phyloP scores from a whole-genome alignment of 2,888 invertebrate species.

The Eupithecia insigniata region DNA sequence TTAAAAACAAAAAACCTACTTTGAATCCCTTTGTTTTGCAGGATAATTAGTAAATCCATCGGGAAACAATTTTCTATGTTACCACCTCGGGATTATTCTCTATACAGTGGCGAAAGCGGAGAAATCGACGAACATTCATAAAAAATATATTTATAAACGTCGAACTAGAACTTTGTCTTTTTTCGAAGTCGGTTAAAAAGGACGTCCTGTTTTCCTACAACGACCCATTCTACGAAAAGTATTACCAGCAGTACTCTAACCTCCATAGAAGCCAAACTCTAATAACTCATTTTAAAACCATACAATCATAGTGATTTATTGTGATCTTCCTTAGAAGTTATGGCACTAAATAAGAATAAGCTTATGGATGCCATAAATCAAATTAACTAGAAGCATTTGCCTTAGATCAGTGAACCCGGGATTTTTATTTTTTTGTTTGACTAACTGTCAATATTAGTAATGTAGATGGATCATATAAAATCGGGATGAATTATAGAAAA shows the following conservation, averaged over 20 bases:
- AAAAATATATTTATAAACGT: too few species aligned
- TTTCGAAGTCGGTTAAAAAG: background rate
- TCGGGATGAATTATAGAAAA: background rate
- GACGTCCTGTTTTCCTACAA: background rate
- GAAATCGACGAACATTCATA: too few species aligned
- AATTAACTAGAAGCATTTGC: constrained; percentile 1
- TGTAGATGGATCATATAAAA: background rate
- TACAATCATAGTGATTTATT: constrained; percentile 25
- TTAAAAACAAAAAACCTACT: too few species aligned
- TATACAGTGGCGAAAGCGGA: too few species aligned
- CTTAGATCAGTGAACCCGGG: background rate
- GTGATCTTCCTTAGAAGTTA: constrained; percentile 9
- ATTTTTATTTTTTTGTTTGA: background rate
- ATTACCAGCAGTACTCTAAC: too few species aligned
- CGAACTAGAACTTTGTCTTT: too few species aligned
- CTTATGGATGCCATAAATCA: constrained; percentile 18
- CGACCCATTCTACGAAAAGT: background rate
- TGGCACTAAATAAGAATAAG: constrained; percentile 10
- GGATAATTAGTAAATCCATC: too few species aligned
- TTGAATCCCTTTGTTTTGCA: too few species aligned
- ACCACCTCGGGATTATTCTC: too few species aligned
- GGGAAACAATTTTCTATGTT: too few species aligned
- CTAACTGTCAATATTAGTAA: background rate
- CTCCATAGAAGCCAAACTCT: background rate
- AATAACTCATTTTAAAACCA: constrained; percentile 24